Evolutionary conservation across 2,113 vertebrate species (phyloP).

Genomic region (Etheostoma spectabile): DNA sequence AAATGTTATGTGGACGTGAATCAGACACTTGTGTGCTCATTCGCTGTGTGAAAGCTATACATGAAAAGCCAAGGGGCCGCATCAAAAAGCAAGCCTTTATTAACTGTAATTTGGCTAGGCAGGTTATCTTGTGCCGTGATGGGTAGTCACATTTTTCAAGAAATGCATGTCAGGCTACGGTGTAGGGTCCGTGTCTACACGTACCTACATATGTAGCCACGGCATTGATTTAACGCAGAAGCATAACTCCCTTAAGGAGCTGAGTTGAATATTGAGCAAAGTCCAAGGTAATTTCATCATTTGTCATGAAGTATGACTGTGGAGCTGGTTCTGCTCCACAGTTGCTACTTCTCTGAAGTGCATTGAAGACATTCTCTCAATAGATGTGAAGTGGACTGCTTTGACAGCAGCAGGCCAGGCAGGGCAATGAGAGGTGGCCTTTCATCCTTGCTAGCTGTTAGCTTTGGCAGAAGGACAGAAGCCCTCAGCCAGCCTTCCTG

Average conservation of each 20-base stretch:
- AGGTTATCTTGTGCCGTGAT: too few species aligned
- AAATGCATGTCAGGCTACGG: too few species aligned
- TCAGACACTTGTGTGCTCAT: constrained; percentile 20
- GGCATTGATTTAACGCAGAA: too few species aligned
- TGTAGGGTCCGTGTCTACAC: too few species aligned
- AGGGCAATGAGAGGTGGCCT: constrained; percentile 71
- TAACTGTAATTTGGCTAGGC: not conserved
- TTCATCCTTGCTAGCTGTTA: constrained; percentile 72
- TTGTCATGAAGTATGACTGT: constrained; percentile 8
- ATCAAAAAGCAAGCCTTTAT: constrained; percentile 9
- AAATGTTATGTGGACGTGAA: constrained; percentile 17
- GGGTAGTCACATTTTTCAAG: too few species aligned
- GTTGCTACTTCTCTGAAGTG: constrained; percentile 13
- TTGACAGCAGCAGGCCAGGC: constrained; percentile 56
- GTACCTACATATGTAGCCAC: too few species aligned
- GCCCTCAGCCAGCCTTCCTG: constrained; percentile 53
- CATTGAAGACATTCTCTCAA: constrained; percentile 53
- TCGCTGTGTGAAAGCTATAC: not conserved
- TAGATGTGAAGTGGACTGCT: constrained; percentile 58
- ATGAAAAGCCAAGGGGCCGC: not conserved
- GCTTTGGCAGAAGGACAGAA: constrained; percentile 73
- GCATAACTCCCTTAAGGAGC: not conserved
- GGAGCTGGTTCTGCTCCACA: constrained; percentile 9
- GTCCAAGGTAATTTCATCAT: constrained; percentile 26
- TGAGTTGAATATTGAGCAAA: not conserved